These are phyloP conservation scores for Emys orbicularis DNA, from an alignment of 2,797 vertebrate species.

Conservation along the genomic window DNA sequence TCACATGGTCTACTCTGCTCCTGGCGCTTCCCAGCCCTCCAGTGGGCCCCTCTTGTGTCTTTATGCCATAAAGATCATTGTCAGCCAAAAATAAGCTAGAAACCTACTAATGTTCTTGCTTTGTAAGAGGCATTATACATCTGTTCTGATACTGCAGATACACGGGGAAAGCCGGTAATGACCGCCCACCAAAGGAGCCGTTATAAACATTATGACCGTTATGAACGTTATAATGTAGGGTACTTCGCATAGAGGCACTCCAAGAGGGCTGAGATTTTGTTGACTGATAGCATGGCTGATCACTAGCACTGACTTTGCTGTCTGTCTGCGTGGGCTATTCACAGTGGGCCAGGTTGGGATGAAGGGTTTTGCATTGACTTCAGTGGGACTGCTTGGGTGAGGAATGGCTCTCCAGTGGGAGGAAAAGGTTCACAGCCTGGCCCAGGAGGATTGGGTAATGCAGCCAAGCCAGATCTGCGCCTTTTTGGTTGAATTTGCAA, in stretches of 20 bases:
- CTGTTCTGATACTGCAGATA: neutral
- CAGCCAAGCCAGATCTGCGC: rapidly evolving
- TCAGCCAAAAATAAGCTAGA: neutral
- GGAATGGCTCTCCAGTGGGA: rapidly evolving
- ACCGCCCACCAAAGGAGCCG: neutral
- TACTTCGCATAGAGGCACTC: neutral
- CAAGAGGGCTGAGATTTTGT: neutral
- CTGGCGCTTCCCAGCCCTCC: neutral
- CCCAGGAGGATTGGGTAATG: neutral
- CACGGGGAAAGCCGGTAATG: neutral
- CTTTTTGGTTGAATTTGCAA: neutral
- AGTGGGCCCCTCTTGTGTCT: neutral
- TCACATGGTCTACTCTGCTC: neutral
- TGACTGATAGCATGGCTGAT: rapidly evolving
- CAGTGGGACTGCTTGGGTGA: neutral
- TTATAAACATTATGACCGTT: neutral
- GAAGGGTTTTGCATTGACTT: neutral
- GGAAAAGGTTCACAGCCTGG: neutral
- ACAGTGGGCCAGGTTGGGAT: neutral
- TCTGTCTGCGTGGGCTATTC: neutral
- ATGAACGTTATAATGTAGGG: neutral
- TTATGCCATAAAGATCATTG: neutral
- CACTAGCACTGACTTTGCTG: rapidly evolving
- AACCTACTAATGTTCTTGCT: rapidly evolving
- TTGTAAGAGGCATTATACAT: rapidly evolving